A percentile compares a stretch with the other conserved stretches of the same genome.
These are phyloP conservation scores for Papilio demoleus DNA, from an alignment of 2,888 invertebrate genomes.

Conservation along the genomic window DNA sequence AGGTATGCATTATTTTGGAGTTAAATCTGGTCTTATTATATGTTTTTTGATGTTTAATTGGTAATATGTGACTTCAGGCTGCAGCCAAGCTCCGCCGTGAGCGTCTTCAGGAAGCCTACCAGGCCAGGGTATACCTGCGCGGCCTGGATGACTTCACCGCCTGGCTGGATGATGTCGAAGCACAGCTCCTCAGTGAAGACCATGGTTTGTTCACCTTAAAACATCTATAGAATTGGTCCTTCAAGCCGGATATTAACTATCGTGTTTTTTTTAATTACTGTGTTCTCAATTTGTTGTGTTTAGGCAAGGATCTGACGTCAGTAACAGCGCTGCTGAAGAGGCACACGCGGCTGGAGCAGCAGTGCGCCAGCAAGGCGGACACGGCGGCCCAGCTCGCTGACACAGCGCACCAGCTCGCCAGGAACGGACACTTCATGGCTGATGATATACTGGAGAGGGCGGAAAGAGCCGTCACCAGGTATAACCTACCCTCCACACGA, in stretches of 20 bases:
- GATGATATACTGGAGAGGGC: slow-evolving; percentile 92
- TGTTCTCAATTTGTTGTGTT: background rate
- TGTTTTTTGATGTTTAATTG: slow-evolving; percentile 71
- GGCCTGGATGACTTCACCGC: slow-evolving; percentile 95
- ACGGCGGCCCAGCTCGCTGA: slow-evolving; percentile 91
- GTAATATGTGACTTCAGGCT: slow-evolving; percentile 63
- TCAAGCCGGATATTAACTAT: background rate
- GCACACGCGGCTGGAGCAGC: slow-evolving; percentile 92
- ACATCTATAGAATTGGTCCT: too few species aligned
- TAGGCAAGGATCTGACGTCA: slow-evolving; percentile 94
- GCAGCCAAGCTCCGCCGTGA: slow-evolving; percentile 92
- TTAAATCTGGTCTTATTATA: background rate
- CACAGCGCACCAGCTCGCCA: slow-evolving; percentile 90
- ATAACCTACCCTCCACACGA: background rate
- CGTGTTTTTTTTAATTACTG: background rate
- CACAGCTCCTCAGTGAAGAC: slow-evolving; percentile 77
- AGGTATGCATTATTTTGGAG: slow-evolving; percentile 64
- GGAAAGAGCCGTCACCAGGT: slow-evolving; percentile 64
- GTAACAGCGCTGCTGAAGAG: slow-evolving; percentile 92
- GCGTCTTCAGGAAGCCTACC: slow-evolving; percentile 94
- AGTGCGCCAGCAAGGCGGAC: slow-evolving; percentile 92
- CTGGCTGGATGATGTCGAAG: slow-evolving; percentile 93
- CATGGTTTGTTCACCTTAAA: too few species aligned
- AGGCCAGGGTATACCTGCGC: slow-evolving; percentile 93
- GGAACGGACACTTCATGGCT: slow-evolving; percentile 93